Evolutionary conservation across 2,797 vertebrate species (phyloP).

Genomic region (Ataeniobius toweri): DNA sequence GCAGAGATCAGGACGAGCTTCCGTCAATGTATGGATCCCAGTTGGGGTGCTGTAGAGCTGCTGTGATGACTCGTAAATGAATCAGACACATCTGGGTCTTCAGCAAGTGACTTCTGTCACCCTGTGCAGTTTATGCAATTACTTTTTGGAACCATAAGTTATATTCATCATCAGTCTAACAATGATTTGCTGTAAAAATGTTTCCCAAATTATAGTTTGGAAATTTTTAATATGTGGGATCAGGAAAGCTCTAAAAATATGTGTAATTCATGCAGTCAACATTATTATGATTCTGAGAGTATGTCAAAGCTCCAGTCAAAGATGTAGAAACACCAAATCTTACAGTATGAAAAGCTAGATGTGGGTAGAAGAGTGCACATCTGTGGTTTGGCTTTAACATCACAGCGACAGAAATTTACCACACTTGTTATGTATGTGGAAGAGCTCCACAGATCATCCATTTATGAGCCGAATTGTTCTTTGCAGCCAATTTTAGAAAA

Average conservation of each 20-base stretch:
- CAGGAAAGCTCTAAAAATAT: neutral
- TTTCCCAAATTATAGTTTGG: neutral
- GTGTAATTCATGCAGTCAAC: neutral
- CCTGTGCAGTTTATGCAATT: slow-evolving; percentile 17
- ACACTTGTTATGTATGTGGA: neutral
- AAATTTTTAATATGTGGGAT: neutral
- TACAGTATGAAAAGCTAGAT: neutral
- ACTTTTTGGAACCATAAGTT: neutral
- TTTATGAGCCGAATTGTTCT: slow-evolving; percentile 13
- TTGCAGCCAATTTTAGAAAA: neutral
- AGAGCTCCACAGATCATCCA: slow-evolving; percentile 13
- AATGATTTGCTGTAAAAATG: neutral
- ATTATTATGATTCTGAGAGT: neutral
- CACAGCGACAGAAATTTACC: neutral
- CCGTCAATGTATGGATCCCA: slow-evolving; percentile 16
- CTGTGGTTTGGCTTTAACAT: neutral
- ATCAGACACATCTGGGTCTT: slow-evolving; percentile 26
- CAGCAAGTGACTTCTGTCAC: slow-evolving; percentile 21
- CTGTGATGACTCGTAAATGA: slow-evolving; percentile 32
- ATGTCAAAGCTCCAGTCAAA: too few species aligned
- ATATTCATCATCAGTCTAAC: neutral
- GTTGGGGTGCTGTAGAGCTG: slow-evolving; percentile 2
- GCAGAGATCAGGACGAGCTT: slow-evolving; percentile 44
- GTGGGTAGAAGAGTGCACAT: slow-evolving; percentile 7
- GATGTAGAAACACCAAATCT: neutral